Conservation (phyloP, 2,113 vertebrate genomes). For the Sardina pilchardus region DNA sequence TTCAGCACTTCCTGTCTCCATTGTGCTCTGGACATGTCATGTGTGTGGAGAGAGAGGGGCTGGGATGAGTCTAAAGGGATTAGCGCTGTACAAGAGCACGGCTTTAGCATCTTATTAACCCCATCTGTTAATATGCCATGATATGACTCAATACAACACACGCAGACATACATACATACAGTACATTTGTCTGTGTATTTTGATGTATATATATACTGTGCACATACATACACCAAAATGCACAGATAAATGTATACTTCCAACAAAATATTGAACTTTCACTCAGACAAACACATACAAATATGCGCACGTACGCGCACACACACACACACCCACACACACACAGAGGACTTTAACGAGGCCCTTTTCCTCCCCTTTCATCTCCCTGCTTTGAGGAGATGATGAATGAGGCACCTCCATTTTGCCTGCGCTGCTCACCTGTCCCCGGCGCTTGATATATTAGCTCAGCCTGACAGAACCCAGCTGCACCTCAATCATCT, state of each 20-base stretch:
- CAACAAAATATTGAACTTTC: too few species aligned
- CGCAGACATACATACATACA: background rate
- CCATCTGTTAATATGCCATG: background rate
- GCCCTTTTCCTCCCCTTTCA: background rate
- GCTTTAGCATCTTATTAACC: background rate
- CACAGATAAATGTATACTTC: too few species aligned
- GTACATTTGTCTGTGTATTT: too few species aligned
- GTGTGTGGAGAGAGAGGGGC: background rate
- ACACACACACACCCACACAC: background rate
- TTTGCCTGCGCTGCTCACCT: background rate
- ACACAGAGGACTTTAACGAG: background rate
- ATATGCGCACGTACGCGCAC: background rate
- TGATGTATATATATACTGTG: too few species aligned
- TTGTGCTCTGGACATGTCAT: background rate
- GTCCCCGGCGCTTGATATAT: background rate
- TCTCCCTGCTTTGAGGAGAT: background rate
- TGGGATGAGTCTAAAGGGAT: background rate
- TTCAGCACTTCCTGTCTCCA: background rate
- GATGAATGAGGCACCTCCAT: conserved; percentile 3
- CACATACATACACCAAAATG: too few species aligned
- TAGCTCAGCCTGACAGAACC: background rate
- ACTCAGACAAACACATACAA: too few species aligned
- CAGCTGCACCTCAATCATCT: background rate
- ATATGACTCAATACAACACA: background rate
- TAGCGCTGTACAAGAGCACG: background rate